These are phyloP conservation scores for Coccyzus lansbergi DNA, from an alignment of 2,797 vertebrate genomes.

Conservation along the genomic window DNA sequence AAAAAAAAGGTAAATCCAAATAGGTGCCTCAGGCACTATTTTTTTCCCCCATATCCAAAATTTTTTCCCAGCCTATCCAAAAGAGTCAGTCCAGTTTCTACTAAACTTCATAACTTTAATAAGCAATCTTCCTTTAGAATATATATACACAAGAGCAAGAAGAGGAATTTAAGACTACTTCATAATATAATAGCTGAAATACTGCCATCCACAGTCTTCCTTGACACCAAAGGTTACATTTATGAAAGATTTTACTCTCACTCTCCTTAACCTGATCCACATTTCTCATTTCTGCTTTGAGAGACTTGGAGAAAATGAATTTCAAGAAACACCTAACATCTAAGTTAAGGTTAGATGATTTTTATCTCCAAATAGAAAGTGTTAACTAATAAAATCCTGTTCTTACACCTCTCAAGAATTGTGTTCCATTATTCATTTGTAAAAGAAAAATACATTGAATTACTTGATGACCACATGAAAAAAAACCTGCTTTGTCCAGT, in stretches of 20 bases:
- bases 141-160: neutral
- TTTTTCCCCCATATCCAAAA: neutral
- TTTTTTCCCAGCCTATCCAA: neutral
- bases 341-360: neutral
- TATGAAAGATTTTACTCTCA: constrained; percentile 46
- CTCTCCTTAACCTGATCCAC: neutral
- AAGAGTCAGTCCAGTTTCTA: neutral
- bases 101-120: neutral
- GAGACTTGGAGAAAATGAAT: neutral
- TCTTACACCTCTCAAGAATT: neutral
- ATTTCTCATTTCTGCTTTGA: constrained; percentile 38
- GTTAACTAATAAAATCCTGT: neutral
- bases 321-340: constrained; percentile 1
- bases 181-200: constrained; percentile 14
- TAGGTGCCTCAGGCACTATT: neutral
- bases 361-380: constrained; percentile 32
- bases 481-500: neutral
- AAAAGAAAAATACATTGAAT: neutral
- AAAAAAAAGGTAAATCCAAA: neutral
- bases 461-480: neutral
- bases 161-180: neutral
- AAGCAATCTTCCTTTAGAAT: constrained; percentile 6
- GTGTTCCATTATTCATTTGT: neutral
- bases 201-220: neutral
- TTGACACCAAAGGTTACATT: constrained; percentile 23